phyloP scores from a whole-genome alignment of 2,113 vertebrate species.

The Poecile atricapillus region DNA sequence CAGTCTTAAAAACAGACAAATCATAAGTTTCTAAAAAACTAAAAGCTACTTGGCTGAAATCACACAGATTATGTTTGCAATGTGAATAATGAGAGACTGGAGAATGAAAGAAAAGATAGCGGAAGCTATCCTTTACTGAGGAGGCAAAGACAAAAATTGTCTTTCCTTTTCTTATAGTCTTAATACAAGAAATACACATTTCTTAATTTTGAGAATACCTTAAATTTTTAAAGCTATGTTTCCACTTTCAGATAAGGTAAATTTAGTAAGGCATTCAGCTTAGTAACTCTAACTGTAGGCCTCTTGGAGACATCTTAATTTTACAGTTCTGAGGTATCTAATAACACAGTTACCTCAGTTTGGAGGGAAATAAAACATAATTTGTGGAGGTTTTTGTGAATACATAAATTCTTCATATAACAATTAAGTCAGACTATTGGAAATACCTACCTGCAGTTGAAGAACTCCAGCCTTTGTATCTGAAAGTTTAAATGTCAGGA shows the following conservation, averaged over 20 bases:
- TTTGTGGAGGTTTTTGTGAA: fast-evolving
- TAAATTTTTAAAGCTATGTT: background rate
- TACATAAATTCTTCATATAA: background rate
- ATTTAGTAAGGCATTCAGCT: background rate
- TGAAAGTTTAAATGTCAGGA: background rate
- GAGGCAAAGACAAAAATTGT: background rate
- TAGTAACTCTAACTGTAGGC: background rate
- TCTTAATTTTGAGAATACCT: background rate
- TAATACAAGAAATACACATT: background rate
- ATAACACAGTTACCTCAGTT: background rate
- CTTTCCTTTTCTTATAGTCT: background rate
- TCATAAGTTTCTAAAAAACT: background rate
- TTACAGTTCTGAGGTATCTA: background rate
- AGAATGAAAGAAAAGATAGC: background rate
- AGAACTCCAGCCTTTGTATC: background rate
- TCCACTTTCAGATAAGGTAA: background rate
- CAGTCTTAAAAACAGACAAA: background rate
- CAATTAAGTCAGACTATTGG: background rate
- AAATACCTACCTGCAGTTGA: background rate
- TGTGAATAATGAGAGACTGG: background rate
- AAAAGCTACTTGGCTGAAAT: background rate
- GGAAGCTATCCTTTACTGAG: background rate
- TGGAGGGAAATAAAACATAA: background rate
- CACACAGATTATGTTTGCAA: background rate
- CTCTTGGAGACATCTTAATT: background rate